Percentiles rank a stretch among this genome's conserved stretches.
Conservation (phyloP, 2,888 invertebrate species). For the Macroteleia sp. region DNA sequence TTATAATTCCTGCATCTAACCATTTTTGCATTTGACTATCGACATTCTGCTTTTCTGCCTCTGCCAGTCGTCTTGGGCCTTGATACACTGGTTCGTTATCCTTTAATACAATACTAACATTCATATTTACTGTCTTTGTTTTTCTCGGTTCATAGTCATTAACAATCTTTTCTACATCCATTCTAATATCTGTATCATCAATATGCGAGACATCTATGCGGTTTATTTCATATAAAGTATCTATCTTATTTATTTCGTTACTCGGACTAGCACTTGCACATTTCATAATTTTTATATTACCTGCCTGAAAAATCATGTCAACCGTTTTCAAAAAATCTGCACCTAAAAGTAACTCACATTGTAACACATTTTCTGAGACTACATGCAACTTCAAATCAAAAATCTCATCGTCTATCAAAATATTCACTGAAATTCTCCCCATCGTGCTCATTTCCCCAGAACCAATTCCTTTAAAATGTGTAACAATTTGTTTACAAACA, state of each 20-base stretch:
- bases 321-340: conserved; percentile 47
- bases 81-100: conserved; percentile 66
- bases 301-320: neutral
- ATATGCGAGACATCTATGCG: neutral
- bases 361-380: conserved; percentile 32
- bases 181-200: neutral
- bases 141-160: conserved; percentile 50
- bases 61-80: conserved; percentile 27
- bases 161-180: neutral
- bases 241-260: conserved; percentile 5
- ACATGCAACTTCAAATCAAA: conserved; percentile 56
- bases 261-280: neutral
- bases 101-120: conserved; percentile 60
- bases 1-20: conserved; percentile 70
- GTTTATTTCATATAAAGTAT: neutral
- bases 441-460: conserved; percentile 33
- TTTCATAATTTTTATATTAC: neutral
- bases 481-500: conserved; percentile 1
- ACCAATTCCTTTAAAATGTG: conserved; percentile 56
- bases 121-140: conserved; percentile 8
- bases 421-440: neutral
- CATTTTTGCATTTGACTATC: conserved; percentile 72
- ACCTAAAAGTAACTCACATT: conserved; percentile 46
- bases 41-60: conserved; percentile 42
- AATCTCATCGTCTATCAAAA: conserved; percentile 39